Conservation (phyloP, 2,888 invertebrate species). For the Drosophila anomalata region DNA sequence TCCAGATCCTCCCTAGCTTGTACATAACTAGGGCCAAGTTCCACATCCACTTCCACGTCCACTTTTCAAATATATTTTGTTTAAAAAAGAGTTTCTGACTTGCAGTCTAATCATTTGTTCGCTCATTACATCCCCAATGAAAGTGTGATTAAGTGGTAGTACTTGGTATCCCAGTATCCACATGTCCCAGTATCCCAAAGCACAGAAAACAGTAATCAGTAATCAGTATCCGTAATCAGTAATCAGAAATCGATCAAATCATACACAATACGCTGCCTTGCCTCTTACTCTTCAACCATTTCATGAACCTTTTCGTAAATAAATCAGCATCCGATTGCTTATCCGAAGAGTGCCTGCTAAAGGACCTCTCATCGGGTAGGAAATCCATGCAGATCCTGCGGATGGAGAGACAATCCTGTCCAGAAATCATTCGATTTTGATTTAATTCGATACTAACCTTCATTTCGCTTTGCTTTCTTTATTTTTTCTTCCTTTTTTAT, state of each 20-base stretch:
- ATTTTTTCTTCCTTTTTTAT: constrained; percentile 40
- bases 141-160: too few species aligned
- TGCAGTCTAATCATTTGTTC: neutral
- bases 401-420: too few species aligned
- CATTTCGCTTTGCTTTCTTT: constrained; percentile 40
- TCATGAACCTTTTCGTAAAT: constrained; percentile 1
- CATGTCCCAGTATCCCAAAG: neutral
- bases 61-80: too few species aligned
- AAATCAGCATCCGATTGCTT: neutral
- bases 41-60: too few species aligned
- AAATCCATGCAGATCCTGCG: neutral
- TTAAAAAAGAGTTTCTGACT: too few species aligned
- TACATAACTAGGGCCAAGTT: neutral
- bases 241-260: constrained; percentile 5
- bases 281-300: constrained; percentile 60
- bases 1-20: neutral
- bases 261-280: constrained; percentile 65
- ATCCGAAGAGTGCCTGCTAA: neutral
- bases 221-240: neutral
- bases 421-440: constrained; percentile 5
- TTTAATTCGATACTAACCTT: constrained; percentile 49
- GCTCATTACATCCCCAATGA: neutral
- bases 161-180: neutral
- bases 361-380: neutral
- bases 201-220: neutral